Percentiles rank a stretch among this genome's conserved stretches.
These are phyloP conservation scores for Zonitis immaculata DNA, from an alignment of 2,888 invertebrate genomes.

Conservation along the genomic window DNA sequence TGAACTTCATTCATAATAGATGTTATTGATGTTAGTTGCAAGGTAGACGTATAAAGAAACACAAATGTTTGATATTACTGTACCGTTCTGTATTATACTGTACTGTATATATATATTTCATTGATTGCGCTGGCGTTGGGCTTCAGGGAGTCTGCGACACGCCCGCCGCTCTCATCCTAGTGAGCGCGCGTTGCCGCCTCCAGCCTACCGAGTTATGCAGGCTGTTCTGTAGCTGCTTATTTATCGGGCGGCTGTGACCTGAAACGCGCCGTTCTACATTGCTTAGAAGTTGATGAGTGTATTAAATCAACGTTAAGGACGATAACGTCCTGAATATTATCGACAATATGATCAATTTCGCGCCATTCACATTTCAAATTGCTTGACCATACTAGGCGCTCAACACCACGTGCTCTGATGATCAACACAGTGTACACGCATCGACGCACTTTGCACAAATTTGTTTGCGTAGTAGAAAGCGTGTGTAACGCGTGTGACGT, in stretches of 20 bases:
- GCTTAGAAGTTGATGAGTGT: constrained; percentile 9
- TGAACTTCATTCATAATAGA: constrained; percentile 9
- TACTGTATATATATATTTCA: constrained; percentile 46
- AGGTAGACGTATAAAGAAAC: neutral
- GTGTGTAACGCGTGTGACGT: constrained; percentile 30
- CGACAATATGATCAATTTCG: constrained; percentile 17
- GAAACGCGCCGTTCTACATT: constrained; percentile 42
- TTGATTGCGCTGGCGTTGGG: constrained; percentile 48
- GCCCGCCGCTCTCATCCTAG: constrained; percentile 48
- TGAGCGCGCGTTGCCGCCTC: constrained; percentile 46
- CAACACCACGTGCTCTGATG: constrained; percentile 46
- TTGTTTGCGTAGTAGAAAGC: constrained; percentile 21
- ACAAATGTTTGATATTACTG: constrained; percentile 3
- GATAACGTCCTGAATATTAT: neutral
- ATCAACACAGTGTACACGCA: constrained; percentile 45
- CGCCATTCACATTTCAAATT: constrained; percentile 3
- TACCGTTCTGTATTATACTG: constrained; percentile 28
- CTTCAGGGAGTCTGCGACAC: constrained; percentile 47
- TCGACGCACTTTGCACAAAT: constrained; percentile 33
- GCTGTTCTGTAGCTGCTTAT: constrained; percentile 49
- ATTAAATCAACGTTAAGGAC: neutral
- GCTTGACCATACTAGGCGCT: constrained; percentile 24
- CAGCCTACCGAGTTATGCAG: constrained; percentile 40
- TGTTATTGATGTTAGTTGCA: constrained; percentile 10
- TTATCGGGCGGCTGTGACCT: constrained; percentile 48